Evolutionary conservation across 2,797 vertebrate species (phyloP), one percentile per base, ranked within the genome.

Genomic region (Astyanax mexicanus): DNA sequence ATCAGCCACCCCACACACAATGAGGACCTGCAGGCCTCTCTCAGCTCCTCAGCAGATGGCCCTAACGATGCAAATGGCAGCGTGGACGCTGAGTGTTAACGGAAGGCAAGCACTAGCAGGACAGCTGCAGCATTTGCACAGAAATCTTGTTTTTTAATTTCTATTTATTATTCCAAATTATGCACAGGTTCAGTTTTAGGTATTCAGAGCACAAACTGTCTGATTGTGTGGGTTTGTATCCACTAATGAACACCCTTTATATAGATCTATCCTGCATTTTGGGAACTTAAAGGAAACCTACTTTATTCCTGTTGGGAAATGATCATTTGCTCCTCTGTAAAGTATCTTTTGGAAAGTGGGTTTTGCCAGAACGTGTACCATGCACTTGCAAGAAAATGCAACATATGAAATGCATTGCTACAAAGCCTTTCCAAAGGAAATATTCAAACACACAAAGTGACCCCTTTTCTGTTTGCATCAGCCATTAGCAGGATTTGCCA

Each of bases 121-220:
- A 85, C 81, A 73, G 87, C 85, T 87, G 86, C 82, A 85, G 85
- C 70, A 75, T 87, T 91, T 89, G 90, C 91, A 90, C 89, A 88
- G 74, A 86, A 2, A 84, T 86, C 79, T 52, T 67, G 78, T 85
- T 83, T 40, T 74, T 70, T 79, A 82, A 55, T 72, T 55, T 75
- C 47, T 25, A 38, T 76, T 70, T 73, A 68, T 70, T 73, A 68
- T 77, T 80, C 38, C 67, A 70, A 68, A 71, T 47, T 77, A 25
- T 38, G 57, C 35, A 40, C 11, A 64, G 58, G 74, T 86, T 76
- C 69, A 66, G 52, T 75, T 77, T 62, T 61, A 37, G 52, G 47
- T 74, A 40, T 70, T 83, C 7, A 79, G 75, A 80, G 81, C 47
- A 49, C 45, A 19, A 19, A 19, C 25, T 2, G 13, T 23, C 21